Evolutionary conservation across 2,113 vertebrate species (phyloP).

Genomic region (Lepisosteus osseus): DNA sequence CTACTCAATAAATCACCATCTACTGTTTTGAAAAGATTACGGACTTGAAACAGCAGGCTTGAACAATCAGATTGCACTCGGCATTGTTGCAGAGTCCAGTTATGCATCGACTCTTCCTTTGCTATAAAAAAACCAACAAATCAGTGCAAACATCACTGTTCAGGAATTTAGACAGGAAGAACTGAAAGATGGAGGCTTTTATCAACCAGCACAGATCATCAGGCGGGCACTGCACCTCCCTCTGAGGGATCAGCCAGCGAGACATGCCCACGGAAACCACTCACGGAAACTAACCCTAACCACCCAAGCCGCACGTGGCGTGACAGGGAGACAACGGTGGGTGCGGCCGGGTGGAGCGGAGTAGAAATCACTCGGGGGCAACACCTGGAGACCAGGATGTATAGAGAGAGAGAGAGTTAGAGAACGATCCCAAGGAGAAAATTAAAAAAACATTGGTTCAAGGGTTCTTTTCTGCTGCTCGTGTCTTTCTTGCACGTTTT

Average conservation of each 20-base stretch:
- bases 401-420: neutral
- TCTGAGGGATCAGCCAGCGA: too few species aligned
- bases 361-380: neutral
- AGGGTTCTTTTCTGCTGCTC: too few species aligned
- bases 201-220: too few species aligned
- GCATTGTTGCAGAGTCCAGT: neutral
- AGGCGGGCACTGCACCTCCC: too few species aligned
- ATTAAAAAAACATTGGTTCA: too few species aligned
- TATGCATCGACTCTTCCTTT: neutral
- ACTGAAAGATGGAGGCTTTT: too few species aligned
- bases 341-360: slow-evolving; percentile 4
- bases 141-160: neutral
- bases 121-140: neutral
- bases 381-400: neutral
- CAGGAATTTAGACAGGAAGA: neutral
- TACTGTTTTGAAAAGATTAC: too few species aligned
- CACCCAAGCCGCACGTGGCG: neutral
- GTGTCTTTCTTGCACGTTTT: too few species aligned
- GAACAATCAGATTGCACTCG: neutral
- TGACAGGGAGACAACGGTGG: slow-evolving; percentile 10
- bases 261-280: too few species aligned
- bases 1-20: too few species aligned
- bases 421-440: neutral
- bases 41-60: too few species aligned
- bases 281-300: too few species aligned